These are phyloP conservation scores for Lichenostomus cassidix DNA, from an alignment of 2,113 vertebrate species.

Conservation along the genomic window DNA sequence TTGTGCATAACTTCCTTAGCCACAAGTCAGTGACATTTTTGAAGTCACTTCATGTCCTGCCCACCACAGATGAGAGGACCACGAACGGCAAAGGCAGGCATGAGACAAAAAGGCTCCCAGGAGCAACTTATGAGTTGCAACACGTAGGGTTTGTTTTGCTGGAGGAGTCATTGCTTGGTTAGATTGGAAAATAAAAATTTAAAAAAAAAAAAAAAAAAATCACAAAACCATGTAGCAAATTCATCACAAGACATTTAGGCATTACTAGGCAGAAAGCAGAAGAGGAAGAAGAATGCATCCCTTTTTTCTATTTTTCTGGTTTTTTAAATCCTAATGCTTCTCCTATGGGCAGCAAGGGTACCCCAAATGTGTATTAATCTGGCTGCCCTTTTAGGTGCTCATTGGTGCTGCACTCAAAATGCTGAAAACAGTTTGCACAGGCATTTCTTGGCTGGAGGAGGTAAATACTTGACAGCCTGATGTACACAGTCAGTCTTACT, in stretches of 20 bases:
- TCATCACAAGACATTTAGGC: not conserved
- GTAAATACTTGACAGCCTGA: not conserved
- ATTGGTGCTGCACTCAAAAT: not conserved
- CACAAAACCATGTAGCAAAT: not conserved
- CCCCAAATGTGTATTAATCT: not conserved
- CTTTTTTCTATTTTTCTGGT: not conserved
- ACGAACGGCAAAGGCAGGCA: accelerated
- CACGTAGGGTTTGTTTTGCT: accelerated
- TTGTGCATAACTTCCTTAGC: not conserved
- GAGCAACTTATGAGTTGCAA: accelerated
- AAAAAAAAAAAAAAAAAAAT: not conserved
- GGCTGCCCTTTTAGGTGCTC: not conserved
- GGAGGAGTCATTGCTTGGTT: not conserved
- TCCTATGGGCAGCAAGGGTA: not conserved
- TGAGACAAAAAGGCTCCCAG: not conserved
- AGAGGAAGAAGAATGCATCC: not conserved
- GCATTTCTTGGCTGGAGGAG: not conserved
- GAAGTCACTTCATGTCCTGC: not conserved
- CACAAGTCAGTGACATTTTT: not conserved
- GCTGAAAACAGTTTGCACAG: not conserved
- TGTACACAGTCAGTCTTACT: not conserved
- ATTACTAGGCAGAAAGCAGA: not conserved
- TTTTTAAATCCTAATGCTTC: not conserved
- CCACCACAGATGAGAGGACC: not conserved
- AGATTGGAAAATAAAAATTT: not conserved